Evolutionary conservation across 2,888 invertebrate genomes (phyloP).

Genomic region (Euplexia lucipara): DNA sequence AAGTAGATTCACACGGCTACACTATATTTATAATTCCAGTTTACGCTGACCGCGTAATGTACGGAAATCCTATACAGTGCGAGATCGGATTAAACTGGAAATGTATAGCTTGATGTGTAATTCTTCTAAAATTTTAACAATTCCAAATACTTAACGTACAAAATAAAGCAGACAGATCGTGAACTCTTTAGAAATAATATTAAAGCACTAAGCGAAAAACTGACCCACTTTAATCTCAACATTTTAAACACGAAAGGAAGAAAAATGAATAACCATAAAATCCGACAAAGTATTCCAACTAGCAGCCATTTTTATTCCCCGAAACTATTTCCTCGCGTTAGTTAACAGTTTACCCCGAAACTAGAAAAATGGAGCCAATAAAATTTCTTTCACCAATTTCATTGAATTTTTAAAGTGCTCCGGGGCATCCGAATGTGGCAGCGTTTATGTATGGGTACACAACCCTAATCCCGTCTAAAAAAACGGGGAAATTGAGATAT

Average conservation of each 20-base stretch:
- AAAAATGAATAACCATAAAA: slow-evolving; percentile 28
- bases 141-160: too few species aligned
- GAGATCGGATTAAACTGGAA: too few species aligned
- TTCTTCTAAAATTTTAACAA: too few species aligned
- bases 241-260: slow-evolving; percentile 15
- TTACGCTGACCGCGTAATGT: too few species aligned
- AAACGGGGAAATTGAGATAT: slow-evolving; percentile 83
- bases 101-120: too few species aligned
- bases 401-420: slow-evolving; percentile 57
- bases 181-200: neutral
- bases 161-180: neutral
- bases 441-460: slow-evolving; percentile 55
- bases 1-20: too few species aligned
- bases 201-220: neutral
- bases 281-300: slow-evolving; percentile 26
- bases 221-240: neutral
- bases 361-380: slow-evolving; percentile 39
- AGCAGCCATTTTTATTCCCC: slow-evolving; percentile 20
- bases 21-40: too few species aligned
- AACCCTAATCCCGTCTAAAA: slow-evolving; percentile 59
- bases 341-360: slow-evolving; percentile 42
- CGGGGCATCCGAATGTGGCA: slow-evolving; percentile 30
- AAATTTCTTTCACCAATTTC: slow-evolving; percentile 44
- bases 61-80: too few species aligned
- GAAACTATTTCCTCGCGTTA: slow-evolving; percentile 34